phyloP scores from a whole-genome alignment of 2,113 vertebrate genomes.

The Percina caprodes region DNA sequence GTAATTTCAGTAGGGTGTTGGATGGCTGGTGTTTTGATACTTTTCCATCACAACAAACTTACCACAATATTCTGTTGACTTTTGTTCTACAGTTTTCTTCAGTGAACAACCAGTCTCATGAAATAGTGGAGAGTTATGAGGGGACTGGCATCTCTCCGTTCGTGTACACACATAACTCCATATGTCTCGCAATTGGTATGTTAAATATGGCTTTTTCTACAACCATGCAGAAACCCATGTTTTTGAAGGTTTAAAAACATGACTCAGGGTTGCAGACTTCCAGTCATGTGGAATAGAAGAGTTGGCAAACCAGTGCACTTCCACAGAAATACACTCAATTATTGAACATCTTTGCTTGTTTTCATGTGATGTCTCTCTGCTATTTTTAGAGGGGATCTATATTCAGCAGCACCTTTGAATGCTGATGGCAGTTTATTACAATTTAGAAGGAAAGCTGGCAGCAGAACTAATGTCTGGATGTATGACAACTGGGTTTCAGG shows the following conservation, averaged over 20 bases:
- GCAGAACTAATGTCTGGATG: slow-evolving; percentile 80
- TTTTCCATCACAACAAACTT: not conserved
- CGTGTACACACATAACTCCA: slow-evolving; percentile 71
- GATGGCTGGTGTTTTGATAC: not conserved
- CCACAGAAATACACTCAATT: slow-evolving; percentile 14
- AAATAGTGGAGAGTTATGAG: slow-evolving; percentile 49
- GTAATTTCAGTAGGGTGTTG: slow-evolving; percentile 18
- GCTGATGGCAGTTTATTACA: slow-evolving; percentile 74
- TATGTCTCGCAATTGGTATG: slow-evolving; percentile 81
- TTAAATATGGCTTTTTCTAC: not conserved
- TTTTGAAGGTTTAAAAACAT: slow-evolving; percentile 30
- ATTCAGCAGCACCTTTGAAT: slow-evolving; percentile 79
- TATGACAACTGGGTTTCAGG: slow-evolving; percentile 80
- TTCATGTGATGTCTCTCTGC: slow-evolving; percentile 2
- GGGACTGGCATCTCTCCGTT: slow-evolving; percentile 79
- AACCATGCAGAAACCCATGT: not conserved
- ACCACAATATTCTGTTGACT: not conserved
- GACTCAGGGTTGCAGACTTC: not conserved
- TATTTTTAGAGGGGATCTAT: slow-evolving; percentile 81
- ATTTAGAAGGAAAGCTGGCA: slow-evolving; percentile 79
- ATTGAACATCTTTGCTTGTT: not conserved
- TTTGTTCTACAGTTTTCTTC: slow-evolving; percentile 50
- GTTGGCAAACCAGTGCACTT: slow-evolving; percentile 5
- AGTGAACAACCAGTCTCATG: slow-evolving; percentile 50
- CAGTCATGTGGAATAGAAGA: slow-evolving; percentile 3